phyloP scores from a whole-genome alignment of 2,113 vertebrate species.

The Sitta europaea region DNA sequence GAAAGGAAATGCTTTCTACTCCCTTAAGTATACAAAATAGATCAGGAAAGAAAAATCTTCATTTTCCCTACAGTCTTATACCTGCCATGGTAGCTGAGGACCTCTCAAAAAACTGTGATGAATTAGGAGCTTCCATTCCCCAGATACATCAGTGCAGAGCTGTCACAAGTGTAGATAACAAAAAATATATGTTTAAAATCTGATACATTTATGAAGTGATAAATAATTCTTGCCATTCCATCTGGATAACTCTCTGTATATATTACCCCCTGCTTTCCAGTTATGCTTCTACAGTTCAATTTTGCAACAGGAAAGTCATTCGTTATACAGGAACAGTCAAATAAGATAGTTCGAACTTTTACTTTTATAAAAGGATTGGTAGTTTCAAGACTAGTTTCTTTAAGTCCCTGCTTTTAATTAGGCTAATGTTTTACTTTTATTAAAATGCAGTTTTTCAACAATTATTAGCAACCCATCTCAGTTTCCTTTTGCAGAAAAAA shows the following conservation, averaged over 20 bases:
- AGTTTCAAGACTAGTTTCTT: background rate
- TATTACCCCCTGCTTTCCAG: background rate
- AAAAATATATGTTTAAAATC: background rate
- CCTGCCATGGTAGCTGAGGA: background rate
- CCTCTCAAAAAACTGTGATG: background rate
- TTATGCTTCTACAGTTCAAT: background rate
- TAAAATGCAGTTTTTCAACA: background rate
- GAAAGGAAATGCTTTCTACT: background rate
- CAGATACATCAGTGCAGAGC: background rate
- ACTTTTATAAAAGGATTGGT: background rate
- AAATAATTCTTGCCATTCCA: background rate
- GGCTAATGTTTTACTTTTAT: background rate
- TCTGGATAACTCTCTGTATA: background rate
- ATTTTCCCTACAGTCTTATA: background rate
- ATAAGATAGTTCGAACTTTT: background rate
- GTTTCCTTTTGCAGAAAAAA: background rate
- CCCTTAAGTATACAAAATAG: background rate
- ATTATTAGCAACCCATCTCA: background rate
- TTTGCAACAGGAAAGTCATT: background rate
- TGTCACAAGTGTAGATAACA: background rate
- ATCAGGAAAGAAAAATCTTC: background rate
- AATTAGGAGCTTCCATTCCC: background rate
- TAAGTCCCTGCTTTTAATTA: background rate
- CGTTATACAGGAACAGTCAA: background rate
- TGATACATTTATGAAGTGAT: background rate